Conservation (phyloP, 2,113 vertebrate species). For the Scatophagus argus region DNA sequence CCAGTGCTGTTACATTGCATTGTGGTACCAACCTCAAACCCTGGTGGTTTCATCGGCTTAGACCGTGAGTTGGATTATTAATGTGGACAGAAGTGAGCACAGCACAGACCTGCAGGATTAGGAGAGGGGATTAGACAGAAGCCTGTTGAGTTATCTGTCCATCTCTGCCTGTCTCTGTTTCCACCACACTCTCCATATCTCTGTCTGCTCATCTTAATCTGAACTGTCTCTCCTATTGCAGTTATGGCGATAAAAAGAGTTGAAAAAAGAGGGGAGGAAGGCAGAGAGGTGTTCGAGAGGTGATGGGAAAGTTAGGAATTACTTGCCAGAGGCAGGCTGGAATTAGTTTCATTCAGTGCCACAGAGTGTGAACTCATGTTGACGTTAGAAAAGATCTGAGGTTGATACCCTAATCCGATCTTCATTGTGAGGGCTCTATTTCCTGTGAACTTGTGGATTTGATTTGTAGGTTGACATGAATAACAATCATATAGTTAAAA, state of each 20-base stretch:
- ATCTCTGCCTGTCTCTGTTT: constrained; percentile 63
- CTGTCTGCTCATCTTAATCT: constrained; percentile 27
- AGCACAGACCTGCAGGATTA: constrained; percentile 68
- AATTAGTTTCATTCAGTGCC: neutral
- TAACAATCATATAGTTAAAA: neutral
- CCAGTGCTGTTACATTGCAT: neutral
- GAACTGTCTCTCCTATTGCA: neutral
- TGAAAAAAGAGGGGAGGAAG: neutral
- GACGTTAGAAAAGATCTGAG: constrained; percentile 11
- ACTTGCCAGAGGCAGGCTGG: neutral
- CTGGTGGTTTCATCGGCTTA: constrained; percentile 41
- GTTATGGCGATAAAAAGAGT: neutral
- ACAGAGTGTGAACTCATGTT: neutral
- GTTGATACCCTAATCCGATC: neutral
- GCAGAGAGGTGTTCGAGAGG: neutral
- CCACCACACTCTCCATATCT: constrained; percentile 20
- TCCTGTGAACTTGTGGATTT: neutral
- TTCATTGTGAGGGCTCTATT: neutral
- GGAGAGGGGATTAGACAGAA: constrained; percentile 70
- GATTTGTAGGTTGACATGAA: neutral
- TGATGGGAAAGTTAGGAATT: neutral
- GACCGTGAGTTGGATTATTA: constrained; percentile 59
- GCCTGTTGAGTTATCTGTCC: constrained; percentile 50
- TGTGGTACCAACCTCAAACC: constrained; percentile 25
- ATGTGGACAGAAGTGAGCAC: constrained; percentile 48